Evolutionary conservation across 1,140 invertebrate species (phyloP).

Genomic region (Dreissena rostriformis): DNA sequence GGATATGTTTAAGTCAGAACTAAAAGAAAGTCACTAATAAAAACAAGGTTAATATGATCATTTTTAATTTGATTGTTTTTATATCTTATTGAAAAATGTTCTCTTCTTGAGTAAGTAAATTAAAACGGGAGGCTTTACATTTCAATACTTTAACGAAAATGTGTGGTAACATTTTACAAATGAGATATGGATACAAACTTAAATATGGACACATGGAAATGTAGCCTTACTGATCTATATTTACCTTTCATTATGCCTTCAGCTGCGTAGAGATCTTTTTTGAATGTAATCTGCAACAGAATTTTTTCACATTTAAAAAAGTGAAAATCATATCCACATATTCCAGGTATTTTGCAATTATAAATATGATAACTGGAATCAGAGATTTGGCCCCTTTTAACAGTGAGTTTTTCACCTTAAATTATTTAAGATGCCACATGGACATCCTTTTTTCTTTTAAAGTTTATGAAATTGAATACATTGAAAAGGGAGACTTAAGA

Average conservation of each 20-base stretch:
- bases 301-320: neutral
- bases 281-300: conserved; percentile 80
- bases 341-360: neutral
- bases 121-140: too few species aligned
- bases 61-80: too few species aligned
- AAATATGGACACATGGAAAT: neutral
- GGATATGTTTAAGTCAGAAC: too few species aligned
- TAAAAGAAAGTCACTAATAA: too few species aligned
- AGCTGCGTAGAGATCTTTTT: conserved; percentile 81
- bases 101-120: too few species aligned
- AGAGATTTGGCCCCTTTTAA: neutral
- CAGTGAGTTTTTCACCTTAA: neutral
- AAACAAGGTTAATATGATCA: too few species aligned
- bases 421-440: neutral
- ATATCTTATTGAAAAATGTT: too few species aligned
- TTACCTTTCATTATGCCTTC: conserved; percentile 81
- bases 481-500: too few species aligned
- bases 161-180: neutral
- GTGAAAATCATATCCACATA: neutral
- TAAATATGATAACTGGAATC: neutral
- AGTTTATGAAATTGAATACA: too few species aligned
- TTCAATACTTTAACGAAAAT: too few species aligned
- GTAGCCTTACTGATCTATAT: neutral
- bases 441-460: neutral
- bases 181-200: neutral